These are phyloP conservation scores for Brachyptera risi DNA, from an alignment of 2,888 invertebrate species.

Conservation along the genomic window DNA sequence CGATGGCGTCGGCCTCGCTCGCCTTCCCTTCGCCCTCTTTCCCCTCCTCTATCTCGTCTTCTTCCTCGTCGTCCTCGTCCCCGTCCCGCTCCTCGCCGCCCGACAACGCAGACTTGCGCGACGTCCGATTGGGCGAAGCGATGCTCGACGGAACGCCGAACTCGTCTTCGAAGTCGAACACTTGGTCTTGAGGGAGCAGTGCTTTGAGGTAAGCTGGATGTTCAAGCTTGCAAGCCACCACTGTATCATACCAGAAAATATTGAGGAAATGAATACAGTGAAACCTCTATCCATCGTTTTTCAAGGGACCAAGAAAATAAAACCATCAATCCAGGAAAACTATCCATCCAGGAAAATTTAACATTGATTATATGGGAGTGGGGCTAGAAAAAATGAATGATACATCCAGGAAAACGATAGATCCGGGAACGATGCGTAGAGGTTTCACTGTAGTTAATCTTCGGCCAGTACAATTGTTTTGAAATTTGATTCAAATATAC, in stretches of 20 bases:
- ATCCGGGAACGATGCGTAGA: too few relatives aligned
- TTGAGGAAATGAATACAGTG: too few relatives aligned
- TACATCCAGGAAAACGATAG: too few relatives aligned
- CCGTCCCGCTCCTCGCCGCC: conserved; percentile 43
- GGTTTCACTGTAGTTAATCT: too few relatives aligned
- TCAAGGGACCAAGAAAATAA: too few relatives aligned
- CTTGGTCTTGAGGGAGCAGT: conserved; percentile 87
- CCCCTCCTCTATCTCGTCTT: conserved; percentile 41
- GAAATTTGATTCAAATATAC: too few relatives aligned
- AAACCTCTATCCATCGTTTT: too few relatives aligned
- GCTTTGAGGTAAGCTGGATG: conserved; percentile 78
- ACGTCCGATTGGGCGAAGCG: conserved; percentile 28
- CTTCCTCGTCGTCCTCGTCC: conserved; percentile 41
- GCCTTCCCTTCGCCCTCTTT: conserved; percentile 25
- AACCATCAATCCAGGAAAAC: too few relatives aligned
- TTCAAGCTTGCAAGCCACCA: conserved; percentile 82
- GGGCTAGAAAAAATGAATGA: too few relatives aligned
- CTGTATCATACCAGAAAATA: conserved; percentile 51
- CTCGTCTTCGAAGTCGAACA: conserved; percentile 84
- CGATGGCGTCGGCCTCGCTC: conserved; percentile 52
- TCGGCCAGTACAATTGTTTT: too few relatives aligned
- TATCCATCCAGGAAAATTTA: too few relatives aligned
- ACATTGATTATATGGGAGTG: too few relatives aligned
- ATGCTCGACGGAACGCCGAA: neutral
- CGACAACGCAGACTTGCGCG: neutral